Evolutionary conservation across 1,140 invertebrate species (phyloP).

Genomic region (Cotesia chilonis): DNA sequence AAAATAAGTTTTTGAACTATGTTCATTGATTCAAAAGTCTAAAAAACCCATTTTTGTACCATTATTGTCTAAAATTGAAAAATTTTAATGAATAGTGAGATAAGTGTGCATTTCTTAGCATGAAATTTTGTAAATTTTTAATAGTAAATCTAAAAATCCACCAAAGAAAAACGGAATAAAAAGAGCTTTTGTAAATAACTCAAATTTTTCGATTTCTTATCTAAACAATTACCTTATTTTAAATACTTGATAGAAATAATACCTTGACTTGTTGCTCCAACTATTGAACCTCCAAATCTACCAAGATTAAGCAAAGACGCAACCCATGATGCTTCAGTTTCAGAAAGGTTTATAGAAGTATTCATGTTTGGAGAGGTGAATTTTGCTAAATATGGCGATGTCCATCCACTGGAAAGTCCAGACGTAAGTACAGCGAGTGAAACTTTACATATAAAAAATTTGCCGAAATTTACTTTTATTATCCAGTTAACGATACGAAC

Average conservation of each 20-base stretch:
- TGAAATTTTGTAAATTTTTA: no score
- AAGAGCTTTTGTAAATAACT: no score
- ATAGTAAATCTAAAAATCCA: no score
- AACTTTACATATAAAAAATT: conserved; percentile 44
- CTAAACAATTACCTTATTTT: no score
- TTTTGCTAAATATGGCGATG: conserved; percentile 62
- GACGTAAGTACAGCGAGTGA: conserved; percentile 53
- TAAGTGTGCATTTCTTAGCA: no score
- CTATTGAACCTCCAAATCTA: conserved; percentile 52
- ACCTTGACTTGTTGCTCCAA: conserved; percentile 57
- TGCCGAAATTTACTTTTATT: not conserved
- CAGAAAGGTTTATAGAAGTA: conserved; percentile 48
- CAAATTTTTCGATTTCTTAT: no score
- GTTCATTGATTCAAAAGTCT: no score
- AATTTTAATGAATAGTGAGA: no score
- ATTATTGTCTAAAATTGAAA: no score
- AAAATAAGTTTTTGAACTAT: no score
- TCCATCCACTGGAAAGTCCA: conserved; percentile 60
- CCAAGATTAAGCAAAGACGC: conserved; percentile 60
- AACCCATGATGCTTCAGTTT: conserved; percentile 59
- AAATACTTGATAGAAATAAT: conserved; percentile 42
- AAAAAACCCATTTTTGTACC: no score
- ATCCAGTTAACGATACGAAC: not conserved
- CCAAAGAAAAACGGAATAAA: no score
- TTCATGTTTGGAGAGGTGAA: conserved; percentile 49